Percentiles rank a stretch among this genome's conserved stretches.
These are phyloP conservation scores for Poeciliopsis retropinna DNA, from an alignment of 2,113 vertebrate genomes.

Conservation along the genomic window DNA sequence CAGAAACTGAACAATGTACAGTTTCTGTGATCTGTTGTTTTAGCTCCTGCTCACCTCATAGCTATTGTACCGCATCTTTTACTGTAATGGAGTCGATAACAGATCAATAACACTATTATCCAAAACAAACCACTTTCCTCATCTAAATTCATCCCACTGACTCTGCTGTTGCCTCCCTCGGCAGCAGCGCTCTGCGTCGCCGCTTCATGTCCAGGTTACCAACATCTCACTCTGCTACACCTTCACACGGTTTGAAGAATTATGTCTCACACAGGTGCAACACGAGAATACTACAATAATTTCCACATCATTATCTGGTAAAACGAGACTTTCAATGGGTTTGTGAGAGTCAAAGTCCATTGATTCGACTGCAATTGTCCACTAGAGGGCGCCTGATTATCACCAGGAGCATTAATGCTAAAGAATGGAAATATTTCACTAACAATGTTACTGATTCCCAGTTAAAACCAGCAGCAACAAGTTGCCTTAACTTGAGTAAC, in stretches of 20 bases:
- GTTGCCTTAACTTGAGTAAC: too few relatives aligned
- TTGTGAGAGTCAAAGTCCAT: constrained; percentile 1
- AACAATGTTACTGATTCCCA: too few relatives aligned
- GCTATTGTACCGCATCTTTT: background rate
- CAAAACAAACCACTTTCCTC: constrained; percentile 36
- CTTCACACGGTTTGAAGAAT: too few relatives aligned
- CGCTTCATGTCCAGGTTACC: background rate
- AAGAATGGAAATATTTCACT: too few relatives aligned
- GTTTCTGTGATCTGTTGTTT: background rate
- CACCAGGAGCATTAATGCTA: too few relatives aligned
- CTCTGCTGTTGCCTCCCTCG: constrained; percentile 30
- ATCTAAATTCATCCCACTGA: constrained; percentile 36
- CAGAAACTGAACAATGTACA: too few relatives aligned
- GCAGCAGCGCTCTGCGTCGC: constrained; percentile 8
- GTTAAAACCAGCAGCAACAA: too few relatives aligned
- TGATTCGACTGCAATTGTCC: background rate
- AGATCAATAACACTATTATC: constrained; percentile 57
- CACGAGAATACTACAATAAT: background rate
- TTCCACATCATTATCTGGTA: constrained; percentile 29
- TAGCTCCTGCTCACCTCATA: background rate
- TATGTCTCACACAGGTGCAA: background rate
- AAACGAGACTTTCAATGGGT: background rate
- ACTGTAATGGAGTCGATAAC: constrained; percentile 35
- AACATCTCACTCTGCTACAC: background rate
- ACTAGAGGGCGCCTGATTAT: too few relatives aligned